Evolutionary conservation across 2,888 invertebrate species (phyloP), one percentile per base, ranked within the genome.

Genomic region (Venusia cambrica): DNA sequence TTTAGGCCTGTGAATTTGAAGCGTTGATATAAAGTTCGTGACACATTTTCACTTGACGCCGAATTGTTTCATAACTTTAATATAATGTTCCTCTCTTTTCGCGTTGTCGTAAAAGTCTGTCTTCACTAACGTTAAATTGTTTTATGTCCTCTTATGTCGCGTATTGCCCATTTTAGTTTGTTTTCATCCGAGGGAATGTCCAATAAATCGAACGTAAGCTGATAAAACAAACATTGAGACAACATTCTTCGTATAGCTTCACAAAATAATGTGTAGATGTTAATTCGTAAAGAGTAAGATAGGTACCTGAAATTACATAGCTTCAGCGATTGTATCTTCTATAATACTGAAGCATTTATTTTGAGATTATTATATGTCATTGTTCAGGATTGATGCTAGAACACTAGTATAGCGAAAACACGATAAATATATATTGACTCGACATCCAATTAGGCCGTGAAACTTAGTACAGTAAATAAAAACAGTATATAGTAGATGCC

Each of bases 81-180:
- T 49, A 52, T 46, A 53, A 53, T 39, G 38, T 24, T 30, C 30
- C 17, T 38, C 42, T 43, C 29, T 29, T 28, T 34, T 41, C 33
- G 43, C 41, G 36, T 36, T 40, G 45, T 57, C 59, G 61, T 73
- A 71, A 73, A 73, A 74, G 64, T 63, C 61, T 62, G 58, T 67
- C 54, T 52, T 40, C 45, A 61, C 59, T 61, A 64, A 57, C 63
- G 59, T 71, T 64, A 71, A 68, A 69, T 71, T 53, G 61, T 64
- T 68, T 73, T 67, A 72, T 64, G 55, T 48, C 42, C 57, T 45
- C 54, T 67, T 60, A 60, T 57, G 51, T 41, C 44, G 48, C 54
- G 49, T 56, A 67, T 52, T 55, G 48, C 36, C 55, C 58, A 56
- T 67, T 70, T 62, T 62, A 69, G 62, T 47, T 54, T 45, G 48